Evolutionary conservation across 2,888 invertebrate species (phyloP), one percentile per base, ranked within the genome.

Genomic region (Sarcophaga variegata): DNA sequence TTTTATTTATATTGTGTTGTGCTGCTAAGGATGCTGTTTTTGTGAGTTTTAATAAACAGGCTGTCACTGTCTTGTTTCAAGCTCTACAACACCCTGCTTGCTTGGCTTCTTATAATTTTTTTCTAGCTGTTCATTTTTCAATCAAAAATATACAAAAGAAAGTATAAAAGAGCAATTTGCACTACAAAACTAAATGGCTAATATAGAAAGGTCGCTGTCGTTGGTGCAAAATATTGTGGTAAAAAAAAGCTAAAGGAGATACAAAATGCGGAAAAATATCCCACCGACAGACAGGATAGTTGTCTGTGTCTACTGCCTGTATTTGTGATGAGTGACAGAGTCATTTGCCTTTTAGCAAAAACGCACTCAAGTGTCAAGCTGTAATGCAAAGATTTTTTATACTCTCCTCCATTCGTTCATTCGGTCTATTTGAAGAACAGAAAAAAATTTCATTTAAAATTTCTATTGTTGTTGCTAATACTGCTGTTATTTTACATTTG

Each of bases 331-430:
- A 81, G 76, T 88, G 89, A 75, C 85, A 81, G 72, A 75, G 79
- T 80, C 81, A 88, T 89, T 89, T 89, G 87, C 85, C 82, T 87
- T 72, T 59, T 75, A 74, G 76, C 86, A 82, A 88, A 79, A 81
- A 83, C 85, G 78, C 88, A 85, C 78, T 83, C 88, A 79, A 85
- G 81, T 83, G 83, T 83, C 83, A 86, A 75, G 82, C 62, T 64
- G n/a, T 59, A 67, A 72, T 71, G 71, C 66, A 64, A 75, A 76
- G 66, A 85, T 81, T 80, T 86, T 84, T 75, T 82, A 66, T 63
- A 54, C 54, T 54, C 17, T 54, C 5, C 17, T 54, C 54, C 54
- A 10, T 66, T 63, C 63, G 27, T 75, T 25, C 17, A 22, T 64
- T 54, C 54, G 17, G 72, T 83, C 72, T 83, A 45, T 78, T 83